Conservation (phyloP, 2,888 invertebrate species). For the Aricia artaxerxes region DNA sequence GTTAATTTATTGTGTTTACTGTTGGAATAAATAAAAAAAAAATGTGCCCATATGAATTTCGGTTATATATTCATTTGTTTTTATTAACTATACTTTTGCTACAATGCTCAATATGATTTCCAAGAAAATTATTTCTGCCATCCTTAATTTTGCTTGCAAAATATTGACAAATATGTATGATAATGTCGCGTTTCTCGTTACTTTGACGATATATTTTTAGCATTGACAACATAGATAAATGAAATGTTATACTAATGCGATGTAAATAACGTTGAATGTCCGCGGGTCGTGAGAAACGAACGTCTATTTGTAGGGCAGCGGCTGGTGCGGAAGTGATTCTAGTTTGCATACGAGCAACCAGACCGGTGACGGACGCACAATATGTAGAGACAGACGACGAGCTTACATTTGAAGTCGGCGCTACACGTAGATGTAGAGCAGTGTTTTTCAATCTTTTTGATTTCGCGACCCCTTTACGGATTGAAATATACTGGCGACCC, state of each 20-base stretch:
- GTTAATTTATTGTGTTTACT: neutral
- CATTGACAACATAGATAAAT: neutral
- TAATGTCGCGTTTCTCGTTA: neutral
- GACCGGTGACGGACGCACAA: neutral
- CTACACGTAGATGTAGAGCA: too few relatives aligned
- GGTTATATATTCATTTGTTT: neutral
- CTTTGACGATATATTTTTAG: neutral
- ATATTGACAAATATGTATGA: neutral
- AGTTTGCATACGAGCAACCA: neutral
- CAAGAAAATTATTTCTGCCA: neutral
- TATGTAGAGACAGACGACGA: neutral
- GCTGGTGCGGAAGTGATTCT: constrained; percentile 16
- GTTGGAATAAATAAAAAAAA: neutral
- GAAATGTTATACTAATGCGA: constrained; percentile 20
- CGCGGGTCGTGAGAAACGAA: constrained; percentile 4
- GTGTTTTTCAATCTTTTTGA: too few relatives aligned
- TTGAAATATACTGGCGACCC: too few relatives aligned
- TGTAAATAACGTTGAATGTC: constrained; percentile 2
- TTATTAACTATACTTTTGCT: neutral
- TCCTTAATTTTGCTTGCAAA: neutral
- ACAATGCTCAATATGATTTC: neutral
- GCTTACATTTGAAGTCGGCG: neutral
- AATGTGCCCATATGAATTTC: too few relatives aligned
- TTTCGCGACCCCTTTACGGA: too few relatives aligned
- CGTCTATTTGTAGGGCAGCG: neutral